Conservation (phyloP, 2,113 vertebrate genomes). For the Protomyctophum bolini region DNA sequence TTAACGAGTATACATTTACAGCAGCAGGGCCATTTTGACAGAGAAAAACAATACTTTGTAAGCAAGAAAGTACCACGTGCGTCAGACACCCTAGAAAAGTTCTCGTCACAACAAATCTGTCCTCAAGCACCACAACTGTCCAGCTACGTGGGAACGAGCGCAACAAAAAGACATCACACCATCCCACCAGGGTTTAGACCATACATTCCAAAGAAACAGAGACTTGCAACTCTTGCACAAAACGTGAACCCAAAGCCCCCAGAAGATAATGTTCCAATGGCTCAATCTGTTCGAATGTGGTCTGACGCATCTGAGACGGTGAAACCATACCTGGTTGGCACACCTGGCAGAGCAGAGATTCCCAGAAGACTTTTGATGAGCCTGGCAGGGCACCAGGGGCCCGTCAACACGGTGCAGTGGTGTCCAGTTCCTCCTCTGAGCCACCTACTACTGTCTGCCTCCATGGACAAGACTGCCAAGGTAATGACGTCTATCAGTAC, state of each 20-base stretch:
- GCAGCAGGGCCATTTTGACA: conserved; percentile 1
- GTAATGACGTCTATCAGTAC: conserved; percentile 70
- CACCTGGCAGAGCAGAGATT: conserved; percentile 70
- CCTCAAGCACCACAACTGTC: conserved; percentile 14
- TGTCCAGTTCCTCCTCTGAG: conserved; percentile 84
- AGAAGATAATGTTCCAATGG: conserved; percentile 11
- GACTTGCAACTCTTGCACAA: conserved; percentile 54
- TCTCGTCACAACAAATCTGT: not conserved
- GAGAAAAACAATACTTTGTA: not conserved
- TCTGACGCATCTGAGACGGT: conserved; percentile 81
- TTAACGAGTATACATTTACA: not conserved
- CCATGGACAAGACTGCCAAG: conserved; percentile 95
- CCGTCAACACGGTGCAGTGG: conserved; percentile 90
- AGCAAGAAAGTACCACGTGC: not conserved
- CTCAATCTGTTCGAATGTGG: conserved; percentile 52
- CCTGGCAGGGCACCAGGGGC: conserved; percentile 83
- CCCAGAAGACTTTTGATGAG: conserved; percentile 80
- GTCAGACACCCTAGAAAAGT: conserved; percentile 10
- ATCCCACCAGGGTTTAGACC: conserved; percentile 77
- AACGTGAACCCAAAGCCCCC: conserved; percentile 1
- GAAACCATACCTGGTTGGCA: conserved; percentile 80
- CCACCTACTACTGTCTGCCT: conserved; percentile 91
- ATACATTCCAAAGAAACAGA: conserved; percentile 87
- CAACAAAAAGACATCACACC: conserved; percentile 56
- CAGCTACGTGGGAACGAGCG: not conserved